Evolutionary conservation across 2,797 vertebrate species (phyloP).

Genomic region (Urocyon cinereoargenteus): DNA sequence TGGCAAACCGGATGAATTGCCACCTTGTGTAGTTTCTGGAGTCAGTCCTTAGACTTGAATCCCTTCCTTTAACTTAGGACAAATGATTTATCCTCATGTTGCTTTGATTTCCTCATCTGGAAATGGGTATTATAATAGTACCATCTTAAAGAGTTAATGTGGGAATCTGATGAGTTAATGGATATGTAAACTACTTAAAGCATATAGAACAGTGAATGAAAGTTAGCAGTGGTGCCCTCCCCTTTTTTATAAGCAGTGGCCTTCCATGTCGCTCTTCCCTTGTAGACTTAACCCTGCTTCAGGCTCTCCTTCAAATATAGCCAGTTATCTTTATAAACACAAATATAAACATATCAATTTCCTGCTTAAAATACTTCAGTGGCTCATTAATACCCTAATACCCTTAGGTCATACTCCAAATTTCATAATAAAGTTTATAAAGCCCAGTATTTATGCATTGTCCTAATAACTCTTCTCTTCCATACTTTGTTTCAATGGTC

Average conservation of each 20-base stretch:
- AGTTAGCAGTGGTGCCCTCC: background rate
- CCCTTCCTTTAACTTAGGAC: background rate
- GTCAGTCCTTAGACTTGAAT: background rate
- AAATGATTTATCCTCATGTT: background rate
- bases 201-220: background rate
- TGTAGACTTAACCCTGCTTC: background rate
- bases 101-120: background rate
- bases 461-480: background rate
- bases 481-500: background rate
- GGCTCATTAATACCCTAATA: background rate
- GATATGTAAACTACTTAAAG: background rate
- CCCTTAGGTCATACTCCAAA: background rate
- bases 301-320: background rate
- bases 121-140: background rate
- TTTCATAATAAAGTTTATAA: background rate
- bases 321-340: background rate
- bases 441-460: background rate
- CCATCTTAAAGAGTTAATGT: background rate
- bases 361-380: background rate
- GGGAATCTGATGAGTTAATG: background rate
- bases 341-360: background rate
- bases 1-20: background rate
- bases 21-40: background rate
- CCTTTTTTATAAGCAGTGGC: background rate
- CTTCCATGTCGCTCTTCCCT: background rate